phyloP scores from a whole-genome alignment of 2,113 vertebrate genomes.

The Rhegmatorhina hoffmannsi region DNA sequence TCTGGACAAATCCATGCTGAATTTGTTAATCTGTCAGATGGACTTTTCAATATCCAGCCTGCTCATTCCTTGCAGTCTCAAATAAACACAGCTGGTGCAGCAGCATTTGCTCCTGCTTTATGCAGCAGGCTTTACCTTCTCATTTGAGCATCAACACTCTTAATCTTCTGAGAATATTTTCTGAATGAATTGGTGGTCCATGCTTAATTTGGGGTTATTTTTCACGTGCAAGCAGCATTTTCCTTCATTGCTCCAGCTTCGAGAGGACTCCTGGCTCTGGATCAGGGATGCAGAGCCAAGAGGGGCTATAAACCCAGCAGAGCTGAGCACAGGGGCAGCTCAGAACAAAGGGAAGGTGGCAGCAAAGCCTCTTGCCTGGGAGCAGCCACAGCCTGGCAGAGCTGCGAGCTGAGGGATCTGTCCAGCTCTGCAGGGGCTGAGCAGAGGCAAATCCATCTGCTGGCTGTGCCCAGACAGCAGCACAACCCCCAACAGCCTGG shows the following conservation, averaged over 20 bases:
- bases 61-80: neutral
- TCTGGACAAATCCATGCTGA: conserved; percentile 30
- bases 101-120: neutral
- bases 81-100: conserved; percentile 6
- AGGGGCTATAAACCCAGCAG: neutral
- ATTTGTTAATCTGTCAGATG: conserved; percentile 48
- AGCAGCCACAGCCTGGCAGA: neutral
- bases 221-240: neutral
- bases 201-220: neutral
- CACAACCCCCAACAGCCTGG: neutral
- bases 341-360: neutral
- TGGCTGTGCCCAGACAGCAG: neutral
- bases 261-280: neutral
- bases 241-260: neutral
- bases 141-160: neutral
- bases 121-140: conserved; percentile 4
- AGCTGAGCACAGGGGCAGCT: neutral
- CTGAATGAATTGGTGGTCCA: neutral
- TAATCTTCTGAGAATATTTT: conserved; percentile 21
- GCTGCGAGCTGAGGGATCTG: neutral
- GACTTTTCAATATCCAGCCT: neutral
- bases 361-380: neutral
- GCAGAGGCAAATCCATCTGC: neutral
- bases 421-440: neutral
- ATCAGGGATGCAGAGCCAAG: neutral